Conservation (phyloP, 2,797 vertebrate genomes). For the Lutjanus argentimaculatus region DNA sequence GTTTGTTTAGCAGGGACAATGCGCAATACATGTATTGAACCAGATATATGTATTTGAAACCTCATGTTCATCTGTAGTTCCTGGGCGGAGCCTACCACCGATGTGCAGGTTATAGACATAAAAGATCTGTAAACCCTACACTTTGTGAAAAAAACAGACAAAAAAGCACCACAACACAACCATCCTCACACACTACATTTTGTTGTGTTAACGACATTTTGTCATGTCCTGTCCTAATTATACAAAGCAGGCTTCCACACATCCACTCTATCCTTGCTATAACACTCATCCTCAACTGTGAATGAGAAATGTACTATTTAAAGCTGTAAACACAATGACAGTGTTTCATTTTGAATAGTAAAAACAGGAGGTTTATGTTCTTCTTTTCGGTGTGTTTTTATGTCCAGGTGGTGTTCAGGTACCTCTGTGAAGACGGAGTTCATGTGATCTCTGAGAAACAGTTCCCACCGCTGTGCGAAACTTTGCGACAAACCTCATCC, state of each 20-base stretch:
- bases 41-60: too few relatives aligned
- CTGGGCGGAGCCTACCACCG: too few relatives aligned
- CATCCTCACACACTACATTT: too few relatives aligned
- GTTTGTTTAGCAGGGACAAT: too few relatives aligned
- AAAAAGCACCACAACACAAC: too few relatives aligned
- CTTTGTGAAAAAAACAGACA: too few relatives aligned
- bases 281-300: too few relatives aligned
- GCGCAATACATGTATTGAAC: too few relatives aligned
- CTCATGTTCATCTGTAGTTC: too few relatives aligned
- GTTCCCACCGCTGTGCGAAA: conserved; percentile 85
- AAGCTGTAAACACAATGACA: not conserved
- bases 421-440: conserved; percentile 85
- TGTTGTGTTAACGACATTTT: not conserved
- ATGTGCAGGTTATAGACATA: too few relatives aligned
- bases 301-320: not conserved
- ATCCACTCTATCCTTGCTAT: not conserved
- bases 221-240: not conserved
- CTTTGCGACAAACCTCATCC: conserved; percentile 87
- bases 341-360: not conserved
- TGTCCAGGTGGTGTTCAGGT: conserved; percentile 89
- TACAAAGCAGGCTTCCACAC: not conserved
- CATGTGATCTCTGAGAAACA: conserved; percentile 88
- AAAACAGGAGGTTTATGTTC: not conserved
- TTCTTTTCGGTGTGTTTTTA: conserved; percentile 1
- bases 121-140: too few relatives aligned